A percentile compares a stretch with the other conserved stretches of the same genome.
Evolutionary conservation across 2,797 vertebrate species (phyloP).

Genomic region (Propithecus deckenii): DNA sequence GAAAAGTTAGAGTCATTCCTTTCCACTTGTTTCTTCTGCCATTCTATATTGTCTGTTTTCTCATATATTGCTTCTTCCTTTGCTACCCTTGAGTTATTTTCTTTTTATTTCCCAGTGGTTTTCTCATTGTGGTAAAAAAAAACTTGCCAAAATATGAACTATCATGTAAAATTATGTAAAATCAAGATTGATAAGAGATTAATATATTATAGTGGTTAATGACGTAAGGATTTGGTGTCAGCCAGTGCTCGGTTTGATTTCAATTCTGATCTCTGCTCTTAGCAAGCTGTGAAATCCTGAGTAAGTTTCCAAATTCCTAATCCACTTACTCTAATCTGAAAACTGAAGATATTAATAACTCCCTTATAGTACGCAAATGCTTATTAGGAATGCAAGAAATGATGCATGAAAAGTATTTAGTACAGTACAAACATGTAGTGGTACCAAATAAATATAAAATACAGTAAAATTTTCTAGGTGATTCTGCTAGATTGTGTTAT

Average conservation of each 20-base stretch:
- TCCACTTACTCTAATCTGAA: neutral
- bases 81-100: neutral
- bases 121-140: neutral
- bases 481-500: neutral
- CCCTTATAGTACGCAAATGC: neutral
- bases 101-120: neutral
- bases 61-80: neutral
- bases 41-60: neutral
- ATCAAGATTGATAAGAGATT: neutral
- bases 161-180: neutral
- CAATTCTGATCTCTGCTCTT: neutral
- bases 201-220: neutral
- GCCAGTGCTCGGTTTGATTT: neutral
- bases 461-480: neutral
- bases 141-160: neutral
- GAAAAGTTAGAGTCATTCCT: neutral
- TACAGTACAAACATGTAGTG: fast-evolving
- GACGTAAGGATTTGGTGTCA: neutral
- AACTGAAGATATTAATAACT: neutral
- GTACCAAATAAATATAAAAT: neutral
- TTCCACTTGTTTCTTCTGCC: neutral
- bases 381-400: neutral
- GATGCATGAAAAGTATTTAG: neutral
- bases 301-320: neutral
- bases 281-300: neutral